phyloP scores from a whole-genome alignment of 2,888 invertebrate species.

The Patella pellucida region DNA sequence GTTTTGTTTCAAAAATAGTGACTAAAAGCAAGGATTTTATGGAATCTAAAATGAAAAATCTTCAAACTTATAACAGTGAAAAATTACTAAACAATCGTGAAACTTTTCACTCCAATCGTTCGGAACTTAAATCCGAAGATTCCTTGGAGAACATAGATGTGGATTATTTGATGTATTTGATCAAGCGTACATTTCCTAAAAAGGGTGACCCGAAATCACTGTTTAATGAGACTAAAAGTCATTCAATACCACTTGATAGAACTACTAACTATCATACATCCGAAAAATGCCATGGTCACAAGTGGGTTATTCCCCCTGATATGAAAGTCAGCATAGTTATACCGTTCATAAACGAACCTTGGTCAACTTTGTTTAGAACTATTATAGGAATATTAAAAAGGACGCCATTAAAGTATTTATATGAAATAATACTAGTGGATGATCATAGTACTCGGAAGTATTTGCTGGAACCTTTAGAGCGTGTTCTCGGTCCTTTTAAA shows the following conservation, averaged over 20 bases:
- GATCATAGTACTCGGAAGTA: background rate
- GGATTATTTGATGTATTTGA: background rate
- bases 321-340: background rate
- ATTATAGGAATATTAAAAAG: background rate
- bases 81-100: too few relatives aligned
- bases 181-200: background rate
- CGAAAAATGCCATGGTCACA: background rate
- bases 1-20: too few relatives aligned
- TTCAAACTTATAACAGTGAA: too few relatives aligned
- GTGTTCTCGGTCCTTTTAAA: background rate
- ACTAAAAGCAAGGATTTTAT: too few relatives aligned
- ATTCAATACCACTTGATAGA: background rate
- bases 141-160: background rate
- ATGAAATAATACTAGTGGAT: background rate
- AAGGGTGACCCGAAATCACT: background rate
- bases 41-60: too few relatives aligned
- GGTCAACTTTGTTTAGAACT: slow-evolving; percentile 2
- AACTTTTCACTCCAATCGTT: too few relatives aligned
- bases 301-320: background rate
- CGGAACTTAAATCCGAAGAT: too few relatives aligned
- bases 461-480: background rate
- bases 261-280: too few relatives aligned
- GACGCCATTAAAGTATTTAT: background rate
- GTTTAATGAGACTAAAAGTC: background rate
- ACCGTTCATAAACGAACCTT: background rate